Evolutionary conservation across 2,113 vertebrate genomes (phyloP), one percentile per base, ranked within the genome.

Genomic region (Diadophis punctatus): DNA sequence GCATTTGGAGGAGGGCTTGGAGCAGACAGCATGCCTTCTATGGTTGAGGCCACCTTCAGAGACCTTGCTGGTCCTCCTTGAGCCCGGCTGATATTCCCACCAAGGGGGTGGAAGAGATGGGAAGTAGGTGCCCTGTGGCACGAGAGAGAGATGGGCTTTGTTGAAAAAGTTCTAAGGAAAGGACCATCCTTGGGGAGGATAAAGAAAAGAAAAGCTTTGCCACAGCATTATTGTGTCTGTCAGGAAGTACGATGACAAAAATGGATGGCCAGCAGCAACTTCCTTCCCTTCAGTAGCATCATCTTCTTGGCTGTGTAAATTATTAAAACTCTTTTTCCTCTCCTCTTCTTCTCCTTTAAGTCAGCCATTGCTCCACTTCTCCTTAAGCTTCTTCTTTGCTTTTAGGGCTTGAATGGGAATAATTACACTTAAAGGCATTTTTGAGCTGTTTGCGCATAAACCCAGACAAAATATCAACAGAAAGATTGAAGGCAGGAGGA

Each of bases 331-430:
- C 53, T 16, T 25, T 12, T 49, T 30, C 80, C 25, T 3, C 16
- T 18, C 60, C 93, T 93, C 94, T 92, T 93, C 95, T 93, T 0
- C 95, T 95, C 95, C 1, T 93, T 97, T 97, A 97, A 97, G 96
- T 94, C 96, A 95, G 96, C 97, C 96, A 96, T 97, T 97, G 96
- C 96, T 96, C 92, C 97, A 96, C 97, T 98, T 97, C 97, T 97
- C 97, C 96, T 98, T 98, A 98, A 97, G n/a, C n/a, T 52, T 52
- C 55, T 95, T 97, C 97, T 97, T 97, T 97, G 94, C 97, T 97
- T 97, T 97, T 1, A 18, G 96, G 97, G 97, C 97, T 94, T 53
- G 96, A 95, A 97, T 96, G 96, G 97, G 97, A 97, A 96, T 96
- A 94, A 68, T 92, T 92, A 49, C 94, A 6, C 3, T 25, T 52